A percentile compares a stretch with the other conserved stretches of the same genome.
Evolutionary conservation across 2,113 vertebrate species (phyloP).

Genomic region (Mustela lutreola): DNA sequence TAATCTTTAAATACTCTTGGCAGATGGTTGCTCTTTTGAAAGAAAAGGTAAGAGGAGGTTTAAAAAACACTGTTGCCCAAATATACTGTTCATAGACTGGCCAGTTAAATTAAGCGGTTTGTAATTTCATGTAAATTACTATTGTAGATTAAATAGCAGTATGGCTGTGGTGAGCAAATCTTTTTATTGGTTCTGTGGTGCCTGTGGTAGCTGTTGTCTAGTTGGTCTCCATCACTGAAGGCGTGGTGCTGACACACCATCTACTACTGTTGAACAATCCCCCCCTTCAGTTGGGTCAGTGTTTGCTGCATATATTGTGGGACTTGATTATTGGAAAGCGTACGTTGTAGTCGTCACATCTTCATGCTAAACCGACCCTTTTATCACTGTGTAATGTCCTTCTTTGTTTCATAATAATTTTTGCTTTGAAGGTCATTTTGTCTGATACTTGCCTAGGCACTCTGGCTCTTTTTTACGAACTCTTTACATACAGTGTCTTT

Average conservation of each 20-base stretch:
- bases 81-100: neutral
- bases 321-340: neutral
- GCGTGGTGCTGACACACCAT: neutral
- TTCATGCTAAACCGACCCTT: neutral
- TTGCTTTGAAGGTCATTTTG: neutral
- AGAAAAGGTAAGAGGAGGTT: slow-evolving; percentile 46
- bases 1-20: slow-evolving; percentile 28
- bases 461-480: neutral
- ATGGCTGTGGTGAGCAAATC: neutral
- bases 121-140: neutral
- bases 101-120: neutral
- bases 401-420: neutral
- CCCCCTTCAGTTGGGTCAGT: neutral
- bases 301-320: neutral
- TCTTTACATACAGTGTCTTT: neutral
- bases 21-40: slow-evolving; percentile 19
- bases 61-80: neutral
- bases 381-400: neutral
- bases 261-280: neutral
- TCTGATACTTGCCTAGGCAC: neutral
- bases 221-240: neutral
- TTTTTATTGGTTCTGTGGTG: neutral
- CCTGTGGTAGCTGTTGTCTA: neutral
- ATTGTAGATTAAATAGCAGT: neutral
- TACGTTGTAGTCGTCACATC: neutral